These are phyloP conservation scores for Octodon degus DNA, from an alignment of 2,113 vertebrate genomes.

Conservation along the genomic window DNA sequence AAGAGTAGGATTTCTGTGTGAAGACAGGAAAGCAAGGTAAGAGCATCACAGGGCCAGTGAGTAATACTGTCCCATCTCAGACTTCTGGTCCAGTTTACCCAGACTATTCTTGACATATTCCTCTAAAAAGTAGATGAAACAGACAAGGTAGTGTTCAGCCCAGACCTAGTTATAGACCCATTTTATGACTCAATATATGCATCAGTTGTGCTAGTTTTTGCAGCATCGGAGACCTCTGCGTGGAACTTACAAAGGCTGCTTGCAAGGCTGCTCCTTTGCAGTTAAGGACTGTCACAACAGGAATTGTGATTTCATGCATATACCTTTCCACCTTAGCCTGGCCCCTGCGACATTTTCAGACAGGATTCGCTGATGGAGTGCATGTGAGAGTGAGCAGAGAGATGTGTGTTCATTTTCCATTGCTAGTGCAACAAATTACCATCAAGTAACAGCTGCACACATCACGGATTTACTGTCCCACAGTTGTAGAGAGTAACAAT, in stretches of 20 bases:
- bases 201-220: background rate
- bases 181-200: background rate
- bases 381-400: background rate
- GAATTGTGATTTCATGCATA: background rate
- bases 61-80: background rate
- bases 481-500: background rate
- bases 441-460: background rate
- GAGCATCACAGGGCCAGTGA: background rate
- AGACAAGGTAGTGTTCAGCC: background rate
- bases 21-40: background rate
- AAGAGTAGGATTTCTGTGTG: background rate
- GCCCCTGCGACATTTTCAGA: background rate
- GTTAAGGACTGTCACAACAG: background rate
- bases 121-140: background rate
- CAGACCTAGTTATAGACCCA: background rate
- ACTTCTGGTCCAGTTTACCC: background rate
- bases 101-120: background rate
- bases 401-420: background rate
- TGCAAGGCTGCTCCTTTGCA: background rate
- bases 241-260: background rate
- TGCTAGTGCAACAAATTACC: background rate
- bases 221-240: background rate
- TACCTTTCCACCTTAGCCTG: background rate
- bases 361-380: background rate
- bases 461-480: background rate